Evolutionary conservation across 2,113 vertebrate genomes (phyloP).

Genomic region (Eudyptes chrysolophus): DNA sequence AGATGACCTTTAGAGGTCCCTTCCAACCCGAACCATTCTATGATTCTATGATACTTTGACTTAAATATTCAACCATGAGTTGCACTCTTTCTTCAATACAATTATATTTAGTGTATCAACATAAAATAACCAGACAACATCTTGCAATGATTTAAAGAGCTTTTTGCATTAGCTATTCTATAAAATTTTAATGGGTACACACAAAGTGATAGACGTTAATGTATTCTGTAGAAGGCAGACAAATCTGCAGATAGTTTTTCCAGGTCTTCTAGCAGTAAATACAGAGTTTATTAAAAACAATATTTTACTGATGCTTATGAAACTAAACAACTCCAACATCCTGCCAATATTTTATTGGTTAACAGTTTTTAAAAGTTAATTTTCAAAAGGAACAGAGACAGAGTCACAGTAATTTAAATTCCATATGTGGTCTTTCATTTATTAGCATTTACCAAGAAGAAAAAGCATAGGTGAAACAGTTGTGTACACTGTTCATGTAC

Average conservation of each 20-base stretch:
- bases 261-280: background rate
- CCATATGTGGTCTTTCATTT: background rate
- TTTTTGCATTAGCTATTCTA: conserved; percentile 39
- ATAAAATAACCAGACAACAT: conserved; percentile 38
- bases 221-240: background rate
- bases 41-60: background rate
- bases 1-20: too few relatives aligned
- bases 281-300: conserved; percentile 59
- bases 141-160: conserved; percentile 56
- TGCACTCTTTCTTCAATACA: background rate
- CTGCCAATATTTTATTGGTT: conserved; percentile 1
- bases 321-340: background rate
- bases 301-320: conserved; percentile 49
- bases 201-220: conserved; percentile 39
- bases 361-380: background rate
- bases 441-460: background rate
- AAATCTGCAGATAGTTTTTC: conserved; percentile 40
- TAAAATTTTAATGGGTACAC: conserved; percentile 67
- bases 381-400: background rate
- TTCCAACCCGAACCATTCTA: too few relatives aligned
- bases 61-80: conserved; percentile 1
- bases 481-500: background rate
- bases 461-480: background rate
- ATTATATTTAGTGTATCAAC: conserved; percentile 17
- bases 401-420: background rate